Percentiles rank a stretch among this genome's conserved stretches.
Evolutionary conservation across 2,797 vertebrate species (phyloP).

Genomic region (Myripristis murdjan): DNA sequence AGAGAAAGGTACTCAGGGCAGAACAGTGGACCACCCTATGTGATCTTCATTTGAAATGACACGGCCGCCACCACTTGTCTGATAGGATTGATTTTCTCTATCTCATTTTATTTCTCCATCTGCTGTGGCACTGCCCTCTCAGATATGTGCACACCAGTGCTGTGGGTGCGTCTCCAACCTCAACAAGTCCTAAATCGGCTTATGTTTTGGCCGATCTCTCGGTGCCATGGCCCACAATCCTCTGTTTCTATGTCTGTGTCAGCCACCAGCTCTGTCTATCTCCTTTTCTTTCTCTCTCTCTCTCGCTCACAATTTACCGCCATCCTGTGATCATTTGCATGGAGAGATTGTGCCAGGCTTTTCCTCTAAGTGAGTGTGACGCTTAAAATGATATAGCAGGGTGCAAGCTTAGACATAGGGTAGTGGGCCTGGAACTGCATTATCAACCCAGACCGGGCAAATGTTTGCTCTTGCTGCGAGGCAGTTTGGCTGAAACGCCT

Average conservation of each 20-base stretch:
- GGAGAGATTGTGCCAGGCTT: neutral
- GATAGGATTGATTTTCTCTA: conserved; percentile 62
- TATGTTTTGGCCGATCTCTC: conserved; percentile 32
- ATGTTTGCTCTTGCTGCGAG: conserved; percentile 51
- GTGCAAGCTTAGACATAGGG: conserved; percentile 23
- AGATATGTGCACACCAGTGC: conserved; percentile 32
- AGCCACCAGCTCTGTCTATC: neutral
- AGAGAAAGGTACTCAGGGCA: too few relatives aligned
- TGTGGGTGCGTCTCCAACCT: conserved; percentile 36
- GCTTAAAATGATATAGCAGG: conserved; percentile 29
- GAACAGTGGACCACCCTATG: conserved; percentile 9
- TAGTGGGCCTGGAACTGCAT: conserved; percentile 34
- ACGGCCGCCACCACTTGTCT: conserved; percentile 51
- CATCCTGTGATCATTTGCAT: conserved; percentile 5
- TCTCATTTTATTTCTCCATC: conserved; percentile 67
- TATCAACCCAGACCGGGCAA: conserved; percentile 30
- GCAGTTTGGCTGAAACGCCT: conserved; percentile 43
- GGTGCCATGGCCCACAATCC: conserved; percentile 16
- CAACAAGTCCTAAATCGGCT: conserved; percentile 55
- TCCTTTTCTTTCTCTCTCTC: neutral
- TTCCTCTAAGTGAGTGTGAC: conserved; percentile 38
- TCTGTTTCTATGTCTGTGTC: conserved; percentile 3
- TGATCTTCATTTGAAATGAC: conserved; percentile 65
- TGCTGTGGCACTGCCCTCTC: conserved; percentile 43
- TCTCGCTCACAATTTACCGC: neutral